A percentile compares a stretch with the other conserved stretches of the same genome.
These are phyloP conservation scores for Pachyramphus minor DNA, from an alignment of 2,113 vertebrate genomes.

Conservation along the genomic window DNA sequence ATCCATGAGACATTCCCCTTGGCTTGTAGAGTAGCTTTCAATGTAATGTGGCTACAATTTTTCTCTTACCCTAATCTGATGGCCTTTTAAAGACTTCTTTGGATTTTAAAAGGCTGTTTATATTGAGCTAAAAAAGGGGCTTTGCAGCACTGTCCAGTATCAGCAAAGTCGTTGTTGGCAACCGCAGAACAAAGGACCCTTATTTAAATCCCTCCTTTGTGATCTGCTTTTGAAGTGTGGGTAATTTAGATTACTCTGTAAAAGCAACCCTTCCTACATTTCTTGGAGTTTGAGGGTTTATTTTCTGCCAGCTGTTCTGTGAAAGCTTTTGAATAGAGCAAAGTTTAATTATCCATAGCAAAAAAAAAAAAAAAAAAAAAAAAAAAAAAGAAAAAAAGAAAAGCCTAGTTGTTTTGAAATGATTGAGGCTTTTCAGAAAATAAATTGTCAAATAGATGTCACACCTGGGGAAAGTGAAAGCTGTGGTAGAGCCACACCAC, in stretches of 20 bases:
- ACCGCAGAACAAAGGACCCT: background rate
- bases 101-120: conserved; percentile 14
- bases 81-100: background rate
- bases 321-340: conserved; percentile 34
- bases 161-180: background rate
- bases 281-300: background rate
- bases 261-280: conserved; percentile 18
- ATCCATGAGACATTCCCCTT: background rate
- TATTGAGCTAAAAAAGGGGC: background rate
- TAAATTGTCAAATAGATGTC: background rate
- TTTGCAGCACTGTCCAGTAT: background rate
- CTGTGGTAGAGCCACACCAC: background rate
- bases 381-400: background rate
- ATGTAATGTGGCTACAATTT: background rate
- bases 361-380: background rate
- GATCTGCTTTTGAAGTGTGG: background rate
- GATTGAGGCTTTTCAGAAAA: conserved; percentile 35
- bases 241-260: conserved; percentile 26
- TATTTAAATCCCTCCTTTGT: conserved; percentile 13
- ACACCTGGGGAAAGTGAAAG: background rate
- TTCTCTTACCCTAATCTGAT: background rate
- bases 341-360: conserved; percentile 50
- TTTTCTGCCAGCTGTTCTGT: conserved; percentile 51
- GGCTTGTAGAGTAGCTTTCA: background rate
- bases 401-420: conserved; percentile 14